Percentiles rank a stretch among this genome's conserved stretches.
Conservation (phyloP, 2,797 vertebrate species). For the Aotus griseimembra region DNA sequence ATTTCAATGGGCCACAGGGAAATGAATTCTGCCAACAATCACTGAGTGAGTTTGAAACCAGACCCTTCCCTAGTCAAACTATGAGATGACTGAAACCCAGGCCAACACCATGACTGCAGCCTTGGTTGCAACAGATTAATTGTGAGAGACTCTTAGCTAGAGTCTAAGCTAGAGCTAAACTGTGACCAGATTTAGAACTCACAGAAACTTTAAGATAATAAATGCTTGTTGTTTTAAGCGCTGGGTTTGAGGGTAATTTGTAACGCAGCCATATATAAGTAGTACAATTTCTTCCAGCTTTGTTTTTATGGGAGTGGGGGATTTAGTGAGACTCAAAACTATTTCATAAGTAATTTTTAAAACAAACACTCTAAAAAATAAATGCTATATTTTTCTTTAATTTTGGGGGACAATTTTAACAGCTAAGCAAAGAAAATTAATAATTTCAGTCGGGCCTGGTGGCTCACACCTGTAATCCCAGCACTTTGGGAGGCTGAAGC, state of each 20-base stretch:
- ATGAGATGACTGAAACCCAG: not conserved
- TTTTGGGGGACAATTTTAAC: conserved; percentile 27
- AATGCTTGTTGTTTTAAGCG: not conserved
- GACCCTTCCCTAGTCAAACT: not conserved
- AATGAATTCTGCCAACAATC: not conserved
- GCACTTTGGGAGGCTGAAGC: not conserved
- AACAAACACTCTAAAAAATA: conserved; percentile 19
- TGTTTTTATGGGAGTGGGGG: not conserved
- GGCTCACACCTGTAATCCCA: not conserved
- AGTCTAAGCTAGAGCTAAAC: not conserved
- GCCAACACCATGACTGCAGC: not conserved
- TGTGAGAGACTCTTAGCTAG: not conserved
- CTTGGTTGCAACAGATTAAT: not conserved
- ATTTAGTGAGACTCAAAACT: conserved; percentile 4
- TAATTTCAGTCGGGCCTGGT: not conserved
- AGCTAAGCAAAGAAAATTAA: conserved; percentile 15
- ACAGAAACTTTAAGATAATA: conserved; percentile 25
- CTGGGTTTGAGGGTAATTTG: not conserved
- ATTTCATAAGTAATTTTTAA: not conserved
- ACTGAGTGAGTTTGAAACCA: not conserved
- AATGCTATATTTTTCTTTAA: conserved; percentile 1
- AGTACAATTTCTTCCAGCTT: not conserved
- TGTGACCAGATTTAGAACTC: not conserved
- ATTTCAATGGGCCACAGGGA: not conserved
- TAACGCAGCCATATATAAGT: not conserved